phyloP scores from a whole-genome alignment of 2,797 vertebrate genomes.

The Moxostoma hubbsi region DNA sequence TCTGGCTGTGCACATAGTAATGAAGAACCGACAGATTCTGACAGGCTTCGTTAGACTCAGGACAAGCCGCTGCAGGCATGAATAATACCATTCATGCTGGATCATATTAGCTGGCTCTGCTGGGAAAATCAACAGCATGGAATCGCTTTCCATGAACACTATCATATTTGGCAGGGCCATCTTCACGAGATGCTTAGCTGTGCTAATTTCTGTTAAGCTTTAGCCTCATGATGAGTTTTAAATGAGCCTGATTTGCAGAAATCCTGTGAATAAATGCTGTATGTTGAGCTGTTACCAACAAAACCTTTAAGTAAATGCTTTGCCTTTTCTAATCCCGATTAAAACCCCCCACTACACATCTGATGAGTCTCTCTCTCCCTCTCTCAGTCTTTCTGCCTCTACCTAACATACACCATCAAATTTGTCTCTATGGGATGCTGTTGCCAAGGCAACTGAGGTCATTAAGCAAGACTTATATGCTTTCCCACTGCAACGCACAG shows the following conservation, averaged over 20 bases:
- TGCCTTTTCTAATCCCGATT: conserved; percentile 47
- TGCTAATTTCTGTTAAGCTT: conserved; percentile 50
- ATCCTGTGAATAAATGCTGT: conserved; percentile 14
- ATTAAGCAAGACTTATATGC: conserved; percentile 75
- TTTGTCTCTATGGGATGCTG: conserved; percentile 73
- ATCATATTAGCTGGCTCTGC: conserved; percentile 40
- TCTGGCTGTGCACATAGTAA: conserved; percentile 42
- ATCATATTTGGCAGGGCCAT: conserved; percentile 37
- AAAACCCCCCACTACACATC: conserved; percentile 41
- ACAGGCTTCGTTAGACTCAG: conserved; percentile 40
- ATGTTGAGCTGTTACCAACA: conserved; percentile 20
- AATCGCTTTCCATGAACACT: conserved; percentile 8
- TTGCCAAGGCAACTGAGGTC: conserved; percentile 73
- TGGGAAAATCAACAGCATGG: not conserved
- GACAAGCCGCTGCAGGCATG: conserved; percentile 30
- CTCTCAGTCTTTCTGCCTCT: conserved; percentile 31
- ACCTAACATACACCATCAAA: conserved; percentile 60
- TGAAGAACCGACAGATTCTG: conserved; percentile 46
- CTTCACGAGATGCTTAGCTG: conserved; percentile 12
- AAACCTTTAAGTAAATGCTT: conserved; percentile 29
- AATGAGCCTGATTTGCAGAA: conserved; percentile 27
- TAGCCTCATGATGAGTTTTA: conserved; percentile 25
- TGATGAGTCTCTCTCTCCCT: conserved; percentile 44
- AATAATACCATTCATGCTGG: conserved; percentile 26
- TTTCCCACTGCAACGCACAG: conserved; percentile 61